These are phyloP conservation scores for Notodonta dromedarius DNA, from an alignment of 2,888 invertebrate genomes.

Conservation along the genomic window DNA sequence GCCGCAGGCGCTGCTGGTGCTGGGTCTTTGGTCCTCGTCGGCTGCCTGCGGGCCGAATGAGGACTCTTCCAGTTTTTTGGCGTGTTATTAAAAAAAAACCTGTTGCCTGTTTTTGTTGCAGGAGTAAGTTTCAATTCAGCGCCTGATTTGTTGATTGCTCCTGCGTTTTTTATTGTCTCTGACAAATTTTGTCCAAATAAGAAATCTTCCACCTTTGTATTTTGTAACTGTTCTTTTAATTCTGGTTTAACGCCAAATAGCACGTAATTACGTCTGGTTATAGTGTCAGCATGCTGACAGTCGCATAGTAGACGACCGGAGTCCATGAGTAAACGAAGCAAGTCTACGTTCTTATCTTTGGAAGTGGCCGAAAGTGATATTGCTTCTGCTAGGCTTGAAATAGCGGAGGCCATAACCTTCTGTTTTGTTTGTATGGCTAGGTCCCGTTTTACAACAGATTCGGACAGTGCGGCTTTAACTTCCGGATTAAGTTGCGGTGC, in stretches of 20 bases:
- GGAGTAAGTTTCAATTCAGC: not conserved
- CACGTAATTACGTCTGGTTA: constrained; percentile 20
- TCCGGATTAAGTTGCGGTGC: constrained; percentile 36
- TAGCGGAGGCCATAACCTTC: constrained; percentile 26
- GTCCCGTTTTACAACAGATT: constrained; percentile 25
- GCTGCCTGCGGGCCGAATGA: not conserved
- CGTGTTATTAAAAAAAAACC: not conserved
- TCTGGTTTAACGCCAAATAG: constrained; percentile 26
- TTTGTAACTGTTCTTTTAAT: constrained; percentile 26
- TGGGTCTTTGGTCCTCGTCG: not conserved
- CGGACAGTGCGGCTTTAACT: constrained; percentile 27
- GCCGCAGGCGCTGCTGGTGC: not conserved
- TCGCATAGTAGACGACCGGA: constrained; percentile 19
- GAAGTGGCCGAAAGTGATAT: not conserved
- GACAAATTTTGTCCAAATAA: constrained; percentile 1
- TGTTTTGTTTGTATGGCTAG: constrained; percentile 34
- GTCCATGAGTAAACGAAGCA: constrained; percentile 22
- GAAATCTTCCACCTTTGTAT: constrained; percentile 11
- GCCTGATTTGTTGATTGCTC: not conserved
- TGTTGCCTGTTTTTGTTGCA: not conserved
- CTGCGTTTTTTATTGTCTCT: not conserved
- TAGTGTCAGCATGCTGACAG: constrained; percentile 21
- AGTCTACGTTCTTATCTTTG: not conserved
- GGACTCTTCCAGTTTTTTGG: not conserved
- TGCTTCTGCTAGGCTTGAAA: constrained; percentile 13